Evolutionary conservation across 2,113 vertebrate genomes (phyloP).

Genomic region (Tautogolabrus adspersus): DNA sequence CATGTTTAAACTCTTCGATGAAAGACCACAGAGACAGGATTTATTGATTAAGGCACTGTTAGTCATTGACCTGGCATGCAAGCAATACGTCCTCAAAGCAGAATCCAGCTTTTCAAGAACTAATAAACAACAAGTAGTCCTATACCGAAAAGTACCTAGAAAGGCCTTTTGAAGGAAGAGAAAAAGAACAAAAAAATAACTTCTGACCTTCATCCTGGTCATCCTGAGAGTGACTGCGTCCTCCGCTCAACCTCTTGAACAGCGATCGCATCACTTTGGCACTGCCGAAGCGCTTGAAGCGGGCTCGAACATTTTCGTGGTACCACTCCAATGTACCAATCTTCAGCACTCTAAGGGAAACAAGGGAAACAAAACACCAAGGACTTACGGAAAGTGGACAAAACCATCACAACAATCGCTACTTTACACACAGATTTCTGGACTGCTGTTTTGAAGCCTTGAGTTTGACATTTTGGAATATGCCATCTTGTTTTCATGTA

Average conservation of each 20-base stretch:
- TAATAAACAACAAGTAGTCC: not conserved
- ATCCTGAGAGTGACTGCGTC: conserved; percentile 55
- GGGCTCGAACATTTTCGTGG: conserved; percentile 87
- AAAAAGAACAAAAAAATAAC: not conserved
- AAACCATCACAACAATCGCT: not conserved
- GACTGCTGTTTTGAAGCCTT: not conserved
- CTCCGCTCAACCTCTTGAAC: conserved; percentile 82
- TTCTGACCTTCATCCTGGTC: conserved; percentile 73
- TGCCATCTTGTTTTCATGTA: not conserved
- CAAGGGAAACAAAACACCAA: not conserved
- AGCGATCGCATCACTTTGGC: conserved; percentile 93
- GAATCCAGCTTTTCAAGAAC: too few species aligned
- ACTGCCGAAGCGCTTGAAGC: conserved; percentile 93
- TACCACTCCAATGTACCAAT: conserved; percentile 93
- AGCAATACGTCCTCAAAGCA: too few species aligned
- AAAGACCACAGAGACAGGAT: conserved; percentile 4
- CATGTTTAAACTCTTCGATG: conserved; percentile 6
- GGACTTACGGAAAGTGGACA: not conserved
- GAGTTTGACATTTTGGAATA: not conserved
- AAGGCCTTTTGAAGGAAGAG: not conserved
- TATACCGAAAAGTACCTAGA: not conserved
- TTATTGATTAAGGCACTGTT: not conserved
- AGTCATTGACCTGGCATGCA: not conserved
- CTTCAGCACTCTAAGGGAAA: conserved; percentile 86
- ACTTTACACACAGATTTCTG: not conserved